A percentile compares a stretch with the other conserved stretches of the same genome.
Evolutionary conservation across 1,140 invertebrate genomes (phyloP).

Genomic region (Coptotermes formosanus): DNA sequence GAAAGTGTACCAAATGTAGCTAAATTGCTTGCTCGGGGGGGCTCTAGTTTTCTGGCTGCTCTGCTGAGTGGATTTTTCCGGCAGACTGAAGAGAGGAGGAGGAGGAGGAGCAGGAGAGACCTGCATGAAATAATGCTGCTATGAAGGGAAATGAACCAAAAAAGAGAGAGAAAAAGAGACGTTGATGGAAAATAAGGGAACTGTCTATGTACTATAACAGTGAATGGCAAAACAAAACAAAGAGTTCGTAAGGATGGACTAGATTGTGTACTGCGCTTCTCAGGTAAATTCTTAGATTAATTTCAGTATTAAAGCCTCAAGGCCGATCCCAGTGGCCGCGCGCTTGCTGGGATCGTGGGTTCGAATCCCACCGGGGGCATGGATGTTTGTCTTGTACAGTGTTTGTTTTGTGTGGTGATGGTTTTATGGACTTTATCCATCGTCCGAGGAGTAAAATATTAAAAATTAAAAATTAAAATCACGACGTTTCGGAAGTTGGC

Average conservation of each 20-base stretch:
- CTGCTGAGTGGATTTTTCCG: conserved; percentile 27
- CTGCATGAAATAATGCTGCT: conserved; percentile 26
- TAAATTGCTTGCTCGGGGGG: conserved; percentile 31
- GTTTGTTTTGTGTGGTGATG: no score
- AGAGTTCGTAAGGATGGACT: not conserved
- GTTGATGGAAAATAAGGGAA: conserved; percentile 20
- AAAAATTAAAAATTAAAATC: no score
- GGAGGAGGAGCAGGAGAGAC: conserved; percentile 8
- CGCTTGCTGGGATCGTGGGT: no score
- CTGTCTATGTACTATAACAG: not conserved
- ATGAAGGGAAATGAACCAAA: conserved; percentile 13
- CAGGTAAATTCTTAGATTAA: no score
- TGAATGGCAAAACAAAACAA: not conserved
- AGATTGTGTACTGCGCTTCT: not conserved
- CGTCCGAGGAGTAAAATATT: no score
- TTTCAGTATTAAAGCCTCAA: no score
- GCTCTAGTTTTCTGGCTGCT: not conserved
- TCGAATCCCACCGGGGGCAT: no score
- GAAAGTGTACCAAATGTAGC: conserved; percentile 34
- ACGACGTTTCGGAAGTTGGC: no score
- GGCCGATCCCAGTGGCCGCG: no score
- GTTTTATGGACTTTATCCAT: no score
- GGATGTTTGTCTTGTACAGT: no score
- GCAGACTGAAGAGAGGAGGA: conserved; percentile 27
- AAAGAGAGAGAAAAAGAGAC: conserved; percentile 11